phyloP scores from a whole-genome alignment of 2,797 vertebrate genomes.

The Darevskia nairensis region DNA sequence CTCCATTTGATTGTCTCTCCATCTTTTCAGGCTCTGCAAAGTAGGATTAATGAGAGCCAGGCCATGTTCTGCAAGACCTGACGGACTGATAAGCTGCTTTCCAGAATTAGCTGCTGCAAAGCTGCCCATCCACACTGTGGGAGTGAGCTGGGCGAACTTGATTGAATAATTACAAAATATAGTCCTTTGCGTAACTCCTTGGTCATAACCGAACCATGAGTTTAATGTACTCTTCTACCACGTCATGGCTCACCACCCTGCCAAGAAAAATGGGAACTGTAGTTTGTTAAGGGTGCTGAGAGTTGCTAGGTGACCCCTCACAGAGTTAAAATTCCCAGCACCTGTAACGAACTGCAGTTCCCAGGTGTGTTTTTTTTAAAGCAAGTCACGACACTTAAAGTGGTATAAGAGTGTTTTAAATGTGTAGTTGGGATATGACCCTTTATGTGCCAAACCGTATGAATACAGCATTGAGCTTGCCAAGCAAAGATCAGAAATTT shows the following conservation, averaged over 20 bases:
- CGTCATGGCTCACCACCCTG: no score
- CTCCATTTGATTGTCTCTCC: conserved; percentile 59
- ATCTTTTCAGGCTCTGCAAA: conserved; percentile 55
- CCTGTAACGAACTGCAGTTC: no score
- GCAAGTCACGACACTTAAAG: no score
- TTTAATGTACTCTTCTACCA: no score
- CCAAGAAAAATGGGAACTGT: no score
- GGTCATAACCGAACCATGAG: no score
- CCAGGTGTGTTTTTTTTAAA: no score
- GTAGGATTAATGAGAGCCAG: conserved; percentile 58
- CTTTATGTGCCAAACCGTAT: background rate
- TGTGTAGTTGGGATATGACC: no score
- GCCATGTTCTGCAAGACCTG: conserved; percentile 45
- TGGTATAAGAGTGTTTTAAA: no score
- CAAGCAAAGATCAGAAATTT: conserved; percentile 3
- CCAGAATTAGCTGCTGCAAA: conserved; percentile 50
- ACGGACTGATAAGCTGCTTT: conserved; percentile 50
- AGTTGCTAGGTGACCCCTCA: no score
- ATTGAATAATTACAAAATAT: background rate
- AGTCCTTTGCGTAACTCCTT: background rate
- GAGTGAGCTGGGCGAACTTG: conserved; percentile 15
- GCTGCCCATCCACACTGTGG: conserved; percentile 11
- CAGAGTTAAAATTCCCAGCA: no score
- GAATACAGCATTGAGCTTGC: background rate
- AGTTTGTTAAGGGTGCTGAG: no score